phyloP scores from a whole-genome alignment of 2,888 invertebrate genomes.

The Glyphotaelius pellucidus region DNA sequence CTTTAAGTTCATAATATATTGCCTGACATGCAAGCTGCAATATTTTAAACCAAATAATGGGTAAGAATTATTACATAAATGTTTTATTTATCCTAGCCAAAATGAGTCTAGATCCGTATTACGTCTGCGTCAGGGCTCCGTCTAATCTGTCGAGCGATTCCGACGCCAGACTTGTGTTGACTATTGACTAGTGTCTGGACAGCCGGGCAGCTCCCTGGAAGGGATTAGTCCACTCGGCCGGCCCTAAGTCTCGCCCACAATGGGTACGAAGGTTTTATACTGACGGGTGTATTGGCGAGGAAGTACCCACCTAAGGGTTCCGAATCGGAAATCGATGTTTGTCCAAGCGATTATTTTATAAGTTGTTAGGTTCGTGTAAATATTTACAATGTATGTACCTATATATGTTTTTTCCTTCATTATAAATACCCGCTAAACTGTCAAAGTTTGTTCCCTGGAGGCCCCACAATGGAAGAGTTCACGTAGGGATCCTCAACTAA shows the following conservation, averaged over 20 bases:
- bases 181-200: background rate
- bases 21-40: no score
- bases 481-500: no score
- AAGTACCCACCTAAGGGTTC: background rate
- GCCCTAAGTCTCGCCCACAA: background rate
- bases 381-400: no score
- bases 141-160: background rate
- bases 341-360: background rate
- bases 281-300: background rate
- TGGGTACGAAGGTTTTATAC: background rate
- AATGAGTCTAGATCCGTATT: background rate
- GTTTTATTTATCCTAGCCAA: background rate
- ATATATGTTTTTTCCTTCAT: no score
- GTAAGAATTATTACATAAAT: no score
- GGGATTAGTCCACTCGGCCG: constrained; percentile 2
- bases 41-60: no score
- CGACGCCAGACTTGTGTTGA: background rate
- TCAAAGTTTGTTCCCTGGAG: no score
- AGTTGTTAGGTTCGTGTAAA: no score
- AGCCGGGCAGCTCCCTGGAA: background rate
- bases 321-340: background rate
- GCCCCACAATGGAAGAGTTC: no score
- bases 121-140: background rate
- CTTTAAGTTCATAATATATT: no score
- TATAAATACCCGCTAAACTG: no score